A percentile compares a stretch with the other conserved stretches of the same genome.
Evolutionary conservation across 1,140 invertebrate genomes (phyloP).

Genomic region (Coboldia fuscipes): DNA sequence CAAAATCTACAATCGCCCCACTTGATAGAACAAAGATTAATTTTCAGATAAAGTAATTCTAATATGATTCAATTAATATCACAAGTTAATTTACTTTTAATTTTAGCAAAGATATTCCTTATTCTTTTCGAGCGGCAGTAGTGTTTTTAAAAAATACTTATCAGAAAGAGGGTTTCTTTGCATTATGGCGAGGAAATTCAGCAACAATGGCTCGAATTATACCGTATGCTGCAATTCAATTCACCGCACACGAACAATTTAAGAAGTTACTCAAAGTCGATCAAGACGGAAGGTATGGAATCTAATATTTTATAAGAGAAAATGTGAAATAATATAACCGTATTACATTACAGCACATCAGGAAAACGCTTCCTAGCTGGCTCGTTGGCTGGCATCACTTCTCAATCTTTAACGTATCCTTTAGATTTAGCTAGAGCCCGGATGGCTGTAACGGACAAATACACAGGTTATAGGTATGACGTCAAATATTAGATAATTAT

Average conservation of each 20-base stretch:
- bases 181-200: constrained; percentile 91
- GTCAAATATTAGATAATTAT: constrained; percentile 1
- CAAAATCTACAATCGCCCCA: constrained; percentile 91
- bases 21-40: constrained; percentile 95
- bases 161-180: constrained; percentile 50
- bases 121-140: constrained; percentile 55
- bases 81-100: constrained; percentile 1
- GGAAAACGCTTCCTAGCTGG: constrained; percentile 60
- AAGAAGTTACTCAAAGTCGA: constrained; percentile 56
- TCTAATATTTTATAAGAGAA: not conserved
- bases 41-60: constrained; percentile 63
- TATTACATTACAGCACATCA: constrained; percentile 10
- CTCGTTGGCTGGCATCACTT: constrained; percentile 82
- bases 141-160: constrained; percentile 53
- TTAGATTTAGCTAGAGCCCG: constrained; percentile 90
- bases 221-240: constrained; percentile 94
- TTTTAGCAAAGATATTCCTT: constrained; percentile 38
- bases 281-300: constrained; percentile 21
- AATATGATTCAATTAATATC: not conserved
- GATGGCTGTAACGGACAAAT: constrained; percentile 83
- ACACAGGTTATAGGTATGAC: constrained; percentile 25
- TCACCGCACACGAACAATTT: constrained; percentile 91
- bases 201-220: constrained; percentile 93
- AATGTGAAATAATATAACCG: not conserved
- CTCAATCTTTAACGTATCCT: constrained; percentile 85